These are phyloP conservation scores for Lacanobia oleracea DNA, from an alignment of 2,888 invertebrate genomes.

Conservation along the genomic window DNA sequence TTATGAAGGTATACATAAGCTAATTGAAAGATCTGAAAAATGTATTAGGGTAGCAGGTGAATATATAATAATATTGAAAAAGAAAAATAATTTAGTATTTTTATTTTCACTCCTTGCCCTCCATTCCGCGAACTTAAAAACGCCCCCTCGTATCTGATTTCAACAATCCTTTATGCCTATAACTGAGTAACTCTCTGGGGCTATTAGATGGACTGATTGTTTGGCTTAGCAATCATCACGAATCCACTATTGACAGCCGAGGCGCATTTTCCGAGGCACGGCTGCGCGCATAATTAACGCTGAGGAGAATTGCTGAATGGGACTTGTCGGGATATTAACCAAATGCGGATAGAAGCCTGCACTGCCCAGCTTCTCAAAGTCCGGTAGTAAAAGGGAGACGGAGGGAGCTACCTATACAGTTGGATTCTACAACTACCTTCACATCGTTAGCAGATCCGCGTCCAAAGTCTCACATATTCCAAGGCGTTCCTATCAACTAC, in stretches of 20 bases:
- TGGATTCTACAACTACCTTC: not conserved
- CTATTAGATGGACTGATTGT: not conserved
- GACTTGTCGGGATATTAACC: not conserved
- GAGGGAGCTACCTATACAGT: not conserved
- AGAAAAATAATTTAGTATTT: no score
- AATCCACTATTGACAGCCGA: not conserved
- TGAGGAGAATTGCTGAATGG: not conserved
- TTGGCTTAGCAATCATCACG: not conserved
- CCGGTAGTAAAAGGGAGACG: not conserved
- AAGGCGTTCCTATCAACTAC: constrained; percentile 34
- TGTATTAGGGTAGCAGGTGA: no score
- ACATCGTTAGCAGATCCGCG: not conserved
- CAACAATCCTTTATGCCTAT: not conserved
- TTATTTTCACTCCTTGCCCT: no score
- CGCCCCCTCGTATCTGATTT: no score
- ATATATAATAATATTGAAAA: no score
- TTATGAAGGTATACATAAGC: no score
- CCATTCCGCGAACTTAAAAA: no score
- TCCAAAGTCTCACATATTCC: constrained; percentile 26
- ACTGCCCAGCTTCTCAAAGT: not conserved
- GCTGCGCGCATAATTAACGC: not conserved
- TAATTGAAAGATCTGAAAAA: no score
- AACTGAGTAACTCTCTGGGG: not conserved
- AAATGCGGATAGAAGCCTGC: no score
- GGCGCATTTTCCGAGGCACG: not conserved